Conservation (phyloP, 2,888 invertebrate genomes). For the Pammene fasciana region DNA sequence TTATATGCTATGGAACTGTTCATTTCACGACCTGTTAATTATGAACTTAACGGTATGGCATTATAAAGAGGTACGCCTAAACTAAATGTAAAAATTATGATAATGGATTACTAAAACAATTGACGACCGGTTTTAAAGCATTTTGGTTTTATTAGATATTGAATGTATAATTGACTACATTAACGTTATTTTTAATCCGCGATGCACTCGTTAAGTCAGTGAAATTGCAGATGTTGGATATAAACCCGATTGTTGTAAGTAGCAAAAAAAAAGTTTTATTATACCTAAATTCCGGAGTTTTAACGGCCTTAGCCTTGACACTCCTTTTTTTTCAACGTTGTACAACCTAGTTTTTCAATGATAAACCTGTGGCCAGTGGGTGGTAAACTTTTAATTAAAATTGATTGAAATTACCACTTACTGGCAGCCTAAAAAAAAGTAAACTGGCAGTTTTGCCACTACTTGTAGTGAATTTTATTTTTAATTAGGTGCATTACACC, state of each 20-base stretch:
- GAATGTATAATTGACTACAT: neutral
- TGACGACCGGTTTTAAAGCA: neutral
- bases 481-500: conserved; percentile 34
- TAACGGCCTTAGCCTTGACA: too few relatives aligned
- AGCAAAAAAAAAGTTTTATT: too few relatives aligned
- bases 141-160: neutral
- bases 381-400: conserved; percentile 31
- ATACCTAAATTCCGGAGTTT: too few relatives aligned
- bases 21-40: conserved; percentile 42
- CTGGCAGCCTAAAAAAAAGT: conserved; percentile 13
- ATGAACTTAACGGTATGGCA: conserved; percentile 34
- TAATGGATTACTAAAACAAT: neutral
- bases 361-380: conserved; percentile 1
- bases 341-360: neutral
- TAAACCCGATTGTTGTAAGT: too few relatives aligned
- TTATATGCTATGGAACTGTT: conserved; percentile 37
- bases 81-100: conserved; percentile 2
- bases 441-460: conserved; percentile 7
- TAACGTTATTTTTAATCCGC: too few relatives aligned
- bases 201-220: too few relatives aligned
- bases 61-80: conserved; percentile 28
- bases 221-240: too few relatives aligned
- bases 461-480: conserved; percentile 19
- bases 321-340: neutral
- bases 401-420: neutral